Evolutionary conservation across 2,797 vertebrate species (phyloP), one percentile per base, ranked within the genome.

Genomic region (Aeoliscus strigatus): DNA sequence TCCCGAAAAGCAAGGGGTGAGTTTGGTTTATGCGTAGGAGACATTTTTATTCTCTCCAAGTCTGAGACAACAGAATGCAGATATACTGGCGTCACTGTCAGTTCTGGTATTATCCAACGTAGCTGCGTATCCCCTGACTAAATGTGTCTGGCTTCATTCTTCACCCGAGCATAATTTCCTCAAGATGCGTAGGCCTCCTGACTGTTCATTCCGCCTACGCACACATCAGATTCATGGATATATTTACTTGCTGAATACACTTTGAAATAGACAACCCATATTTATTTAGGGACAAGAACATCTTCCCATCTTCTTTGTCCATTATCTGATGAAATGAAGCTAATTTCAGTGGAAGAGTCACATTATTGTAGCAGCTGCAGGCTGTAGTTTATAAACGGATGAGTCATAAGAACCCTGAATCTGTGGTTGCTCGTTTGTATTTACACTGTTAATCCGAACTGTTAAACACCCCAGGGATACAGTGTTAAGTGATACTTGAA

Each of bases 391-490:
- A 41, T 58, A 56, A 53, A 21, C 34, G 39, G 43, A 59, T 82
- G 64, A 79, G 56, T 80, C 76, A 82, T 52, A 38, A 55, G 12
- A 62, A 49, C 52, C 61, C 48, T 34, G 51, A 48, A 71, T 66
- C 44, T 51, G 28, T 64, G 33, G 34, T 39, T 62, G 56, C 36
- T 54, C 65, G 30, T 55, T 76, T 37, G 26, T 76, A 73, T 77
- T 78, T 78, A 73, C 58, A 60, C 36, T 68, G 63, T 40, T 31
- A 65, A 61, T 77, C 36, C 23, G 34, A 66, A 67, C 61, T 70
- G 58, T 63, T 45, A 28, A 59, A 64, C 63, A 62, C 61, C 63
- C 53, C 26, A 29, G 39, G 40, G 49, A 66, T 66, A 52, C 44
- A 40, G 37, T 39, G 64, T 59, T 49, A 63, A 41, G 46, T 76